These are phyloP conservation scores for Porites lutea DNA, from an alignment of 64 coral and sea anemone genomes.

Conservation along the genomic window DNA sequence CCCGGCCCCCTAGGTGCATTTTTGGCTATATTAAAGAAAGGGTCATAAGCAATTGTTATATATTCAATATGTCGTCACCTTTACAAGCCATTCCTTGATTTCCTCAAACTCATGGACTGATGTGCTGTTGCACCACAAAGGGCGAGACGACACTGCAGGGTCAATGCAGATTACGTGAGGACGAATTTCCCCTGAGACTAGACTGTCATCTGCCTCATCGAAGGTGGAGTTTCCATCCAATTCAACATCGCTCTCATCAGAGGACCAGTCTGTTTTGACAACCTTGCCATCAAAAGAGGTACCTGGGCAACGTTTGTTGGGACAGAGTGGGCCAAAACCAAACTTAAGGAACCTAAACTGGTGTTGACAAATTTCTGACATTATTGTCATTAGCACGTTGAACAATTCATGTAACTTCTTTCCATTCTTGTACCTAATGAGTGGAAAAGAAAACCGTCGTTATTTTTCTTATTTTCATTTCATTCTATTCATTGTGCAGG, in stretches of 20 bases:
- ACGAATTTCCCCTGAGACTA: not conserved
- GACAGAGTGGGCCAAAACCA: conserved; percentile 54
- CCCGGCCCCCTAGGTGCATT: too few relatives aligned
- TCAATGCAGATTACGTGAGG: conserved; percentile 46
- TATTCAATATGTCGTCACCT: not conserved
- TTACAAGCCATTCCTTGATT: conserved; percentile 40
- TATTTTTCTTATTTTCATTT: too few relatives aligned
- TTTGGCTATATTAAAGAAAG: too few relatives aligned
- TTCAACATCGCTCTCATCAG: conserved; percentile 15
- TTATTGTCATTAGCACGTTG: conserved; percentile 19
- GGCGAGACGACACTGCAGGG: not conserved
- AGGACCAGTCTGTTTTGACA: not conserved
- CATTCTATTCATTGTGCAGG: too few relatives aligned
- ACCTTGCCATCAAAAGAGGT: conserved; percentile 31
- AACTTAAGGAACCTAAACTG: conserved; percentile 67
- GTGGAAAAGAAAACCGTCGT: not conserved
- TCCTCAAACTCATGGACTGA: conserved; percentile 63
- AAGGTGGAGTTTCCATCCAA: not conserved
- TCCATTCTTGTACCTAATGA: conserved; percentile 34
- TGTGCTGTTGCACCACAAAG: conserved; percentile 47
- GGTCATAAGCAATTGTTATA: too few relatives aligned
- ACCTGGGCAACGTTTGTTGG: conserved; percentile 43
- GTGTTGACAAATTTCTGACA: conserved; percentile 55
- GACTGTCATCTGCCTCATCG: not conserved
- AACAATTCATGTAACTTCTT: conserved; percentile 40